Base-by-base conservation (phyloP, 30 jellyfish, hydroid and myxozoan species). In the Morbakka virulenta region DNA sequence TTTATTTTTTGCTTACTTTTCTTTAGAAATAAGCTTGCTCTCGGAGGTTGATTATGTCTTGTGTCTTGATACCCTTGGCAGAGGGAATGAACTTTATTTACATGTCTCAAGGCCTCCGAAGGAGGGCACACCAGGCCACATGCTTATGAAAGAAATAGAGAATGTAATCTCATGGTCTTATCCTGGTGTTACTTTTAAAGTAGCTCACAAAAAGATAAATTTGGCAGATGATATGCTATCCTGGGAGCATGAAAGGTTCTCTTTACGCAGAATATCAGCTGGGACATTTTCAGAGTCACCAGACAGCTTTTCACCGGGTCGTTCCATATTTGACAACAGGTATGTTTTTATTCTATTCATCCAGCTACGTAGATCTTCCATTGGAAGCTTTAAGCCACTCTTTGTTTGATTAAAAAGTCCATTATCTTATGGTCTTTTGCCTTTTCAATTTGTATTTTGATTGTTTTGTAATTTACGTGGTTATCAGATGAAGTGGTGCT, bases 71-170 rank as follows among this genome's bases (percentile, higher is more conserved):
- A 78, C 96, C 2, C 62, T 89, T 70, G 97, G 97, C 6, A 32
- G 67, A 48, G 97, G 96, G 27, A 72, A 47, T 32, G 64, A 61
- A 47, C 80, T 89, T 28, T 77, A 89, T 52, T 28, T 89, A n/a
- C 97, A 89, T 65, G 97, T 89, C 12, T 89, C 97, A 13, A 89
- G 84, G 53, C 97, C 97, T 28, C 97, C 97, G 0, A 89, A 83
- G 67, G 97, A 89, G 65, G 97, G 97, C 24, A 52, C 95, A 23
- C 79, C 74, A 4, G 93, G 87, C 3, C 73, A 49, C 79, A 50
- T 64, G 22, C 33, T 89, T 13, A 50, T 70, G n/a, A 79, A 88
- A 77, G 97, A 79, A 62, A 2, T 66, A 17, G 20, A 3, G 28
- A 17, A 11, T 50, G 14, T 89, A 2, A 50, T 64, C 0, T 34